These are phyloP conservation scores for Pseudomyrmex flavicornis DNA, from an alignment of 1,140 invertebrate genomes.

Conservation along the genomic window DNA sequence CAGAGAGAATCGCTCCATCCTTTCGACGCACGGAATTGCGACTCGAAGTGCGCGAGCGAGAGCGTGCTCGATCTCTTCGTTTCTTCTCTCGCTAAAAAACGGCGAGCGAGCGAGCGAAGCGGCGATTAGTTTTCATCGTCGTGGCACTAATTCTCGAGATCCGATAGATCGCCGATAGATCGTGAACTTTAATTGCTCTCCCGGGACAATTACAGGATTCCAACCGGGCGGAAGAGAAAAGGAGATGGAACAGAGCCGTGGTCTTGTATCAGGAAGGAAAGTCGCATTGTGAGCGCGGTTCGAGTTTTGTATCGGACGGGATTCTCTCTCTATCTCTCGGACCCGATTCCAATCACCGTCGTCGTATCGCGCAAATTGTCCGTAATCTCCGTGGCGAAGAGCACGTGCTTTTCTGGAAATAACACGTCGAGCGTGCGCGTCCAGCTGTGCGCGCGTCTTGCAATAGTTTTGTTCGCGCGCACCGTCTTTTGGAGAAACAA, in stretches of 20 bases:
- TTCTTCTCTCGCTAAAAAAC: conserved; percentile 21
- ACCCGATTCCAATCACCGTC: conserved; percentile 7
- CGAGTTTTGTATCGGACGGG: conserved; percentile 27
- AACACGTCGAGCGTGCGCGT: conserved; percentile 16
- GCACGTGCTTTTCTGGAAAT: conserved; percentile 35
- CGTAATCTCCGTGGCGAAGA: conserved; percentile 4
- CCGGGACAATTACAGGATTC: conserved; percentile 29
- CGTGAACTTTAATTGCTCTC: conserved; percentile 47
- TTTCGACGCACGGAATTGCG: conserved; percentile 25
- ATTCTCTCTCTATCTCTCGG: conserved; percentile 2
- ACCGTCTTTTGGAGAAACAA: conserved; percentile 36
- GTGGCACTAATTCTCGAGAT: conserved; percentile 33
- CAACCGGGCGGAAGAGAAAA: not conserved
- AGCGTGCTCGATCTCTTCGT: conserved; percentile 8
- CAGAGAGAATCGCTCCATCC: not conserved
- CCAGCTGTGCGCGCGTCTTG: not conserved
- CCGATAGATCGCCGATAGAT: not conserved
- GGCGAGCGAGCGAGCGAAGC: not conserved
- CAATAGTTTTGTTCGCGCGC: conserved; percentile 2
- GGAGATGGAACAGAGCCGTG: not conserved
- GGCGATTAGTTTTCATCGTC: conserved; percentile 19
- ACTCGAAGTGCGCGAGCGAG: conserved; percentile 1
- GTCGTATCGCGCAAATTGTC: conserved; percentile 38
- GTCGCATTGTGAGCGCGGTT: conserved; percentile 18
- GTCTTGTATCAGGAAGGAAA: conserved; percentile 39